A percentile compares a stretch with the other conserved stretches of the same genome.
Conservation (phyloP, 2,797 vertebrate genomes). For the Tiaroga cobitis region DNA sequence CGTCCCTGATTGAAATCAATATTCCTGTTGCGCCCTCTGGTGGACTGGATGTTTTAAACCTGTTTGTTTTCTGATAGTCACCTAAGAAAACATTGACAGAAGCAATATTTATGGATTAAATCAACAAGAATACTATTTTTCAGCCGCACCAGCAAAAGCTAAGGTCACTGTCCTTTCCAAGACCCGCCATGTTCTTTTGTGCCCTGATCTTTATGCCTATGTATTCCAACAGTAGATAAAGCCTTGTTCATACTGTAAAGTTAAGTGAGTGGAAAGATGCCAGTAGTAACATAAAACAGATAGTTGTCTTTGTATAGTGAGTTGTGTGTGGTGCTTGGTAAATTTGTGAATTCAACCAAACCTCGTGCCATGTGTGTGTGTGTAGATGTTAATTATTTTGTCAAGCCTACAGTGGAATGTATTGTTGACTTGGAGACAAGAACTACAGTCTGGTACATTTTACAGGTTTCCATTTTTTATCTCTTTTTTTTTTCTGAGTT, state of each 20-base stretch:
- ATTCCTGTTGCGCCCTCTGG: conserved; percentile 9
- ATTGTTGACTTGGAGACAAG: conserved; percentile 58
- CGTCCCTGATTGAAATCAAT: background rate
- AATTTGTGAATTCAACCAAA: conserved; percentile 61
- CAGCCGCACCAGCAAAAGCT: conserved; percentile 76
- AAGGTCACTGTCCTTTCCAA: conserved; percentile 59
- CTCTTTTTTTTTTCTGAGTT: background rate
- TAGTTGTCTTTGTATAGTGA: conserved; percentile 61
- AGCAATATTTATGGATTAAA: conserved; percentile 15
- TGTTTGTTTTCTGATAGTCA: background rate
- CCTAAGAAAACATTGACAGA: conserved; percentile 4
- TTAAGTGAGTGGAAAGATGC: conserved; percentile 54
- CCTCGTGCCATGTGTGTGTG: conserved; percentile 62
- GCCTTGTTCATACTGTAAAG: conserved; percentile 56
- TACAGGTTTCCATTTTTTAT: background rate
- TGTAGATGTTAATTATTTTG: conserved; percentile 62
- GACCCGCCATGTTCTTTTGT: conserved; percentile 55
- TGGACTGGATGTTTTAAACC: conserved; percentile 22
- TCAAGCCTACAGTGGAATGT: conserved; percentile 66
- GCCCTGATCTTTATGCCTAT: conserved; percentile 41
- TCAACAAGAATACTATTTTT: conserved; percentile 41
- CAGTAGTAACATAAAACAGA: conserved; percentile 57
- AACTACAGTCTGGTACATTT: conserved; percentile 50
- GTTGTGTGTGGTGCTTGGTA: conserved; percentile 61
- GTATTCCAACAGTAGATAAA: conserved; percentile 58